phyloP scores from a whole-genome alignment of 1,140 invertebrate species.

The Aphelenchoides fujianensis region DNA sequence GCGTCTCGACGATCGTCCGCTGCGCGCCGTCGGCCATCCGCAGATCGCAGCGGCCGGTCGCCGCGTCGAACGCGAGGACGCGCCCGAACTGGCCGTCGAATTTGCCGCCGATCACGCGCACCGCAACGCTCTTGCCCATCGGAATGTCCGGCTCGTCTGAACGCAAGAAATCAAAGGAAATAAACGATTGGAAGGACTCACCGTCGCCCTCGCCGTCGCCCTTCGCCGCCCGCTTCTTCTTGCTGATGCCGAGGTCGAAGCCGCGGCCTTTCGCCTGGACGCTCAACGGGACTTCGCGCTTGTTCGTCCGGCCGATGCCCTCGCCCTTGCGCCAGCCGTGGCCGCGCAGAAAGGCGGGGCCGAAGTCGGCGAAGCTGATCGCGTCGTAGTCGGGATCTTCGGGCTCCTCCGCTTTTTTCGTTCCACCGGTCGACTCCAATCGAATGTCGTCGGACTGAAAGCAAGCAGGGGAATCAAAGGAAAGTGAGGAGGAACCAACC shows the following conservation, averaged over 20 bases:
- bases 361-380: constrained; percentile 30
- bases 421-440: background rate
- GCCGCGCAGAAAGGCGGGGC: constrained; percentile 35
- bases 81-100: constrained; percentile 35
- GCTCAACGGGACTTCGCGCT: constrained; percentile 26
- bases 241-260: background rate
- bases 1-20: constrained; percentile 22
- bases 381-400: constrained; percentile 36
- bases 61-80: constrained; percentile 28
- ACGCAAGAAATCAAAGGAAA: constrained; percentile 10
- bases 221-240: too few species aligned
- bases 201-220: background rate
- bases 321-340: constrained; percentile 38
- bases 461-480: too few species aligned
- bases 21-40: constrained; percentile 8
- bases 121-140: constrained; percentile 14
- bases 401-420: background rate
- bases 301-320: constrained; percentile 38
- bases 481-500: background rate
- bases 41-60: constrained; percentile 16
- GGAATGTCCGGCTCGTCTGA: constrained; percentile 15
- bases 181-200: background rate
- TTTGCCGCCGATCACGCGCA: constrained; percentile 19
- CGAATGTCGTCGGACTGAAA: constrained; percentile 4
- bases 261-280: constrained; percentile 27